Base-by-base conservation (phyloP, 1,140 invertebrate genomes). In the Hypsibius dujardini region DNA sequence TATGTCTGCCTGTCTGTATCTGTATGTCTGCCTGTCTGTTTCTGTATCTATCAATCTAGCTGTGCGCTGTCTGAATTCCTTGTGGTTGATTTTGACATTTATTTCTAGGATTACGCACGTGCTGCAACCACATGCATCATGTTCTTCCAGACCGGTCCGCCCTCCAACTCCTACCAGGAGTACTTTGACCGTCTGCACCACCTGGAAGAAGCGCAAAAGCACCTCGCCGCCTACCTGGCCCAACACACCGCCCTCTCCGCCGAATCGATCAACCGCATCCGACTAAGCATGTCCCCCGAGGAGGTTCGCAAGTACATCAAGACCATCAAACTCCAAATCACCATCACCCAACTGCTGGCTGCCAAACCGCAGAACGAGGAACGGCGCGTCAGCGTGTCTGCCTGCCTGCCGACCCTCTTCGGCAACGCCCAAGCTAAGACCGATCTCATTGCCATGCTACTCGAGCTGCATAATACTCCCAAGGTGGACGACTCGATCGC, bases 111-210 rank as follows among this genome's bases (percentile, higher is more conserved):
- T 67, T 67, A 15, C 45, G 7, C 45, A 3, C 12, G 62, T 15
- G 62, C 62, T 7, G 62, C 62, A 67, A 45, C 62, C 3, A 67
- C 62, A 12, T 67, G 62, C 62, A 42, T 67, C 12, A 67, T 15
- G 7, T 42, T 67, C 42, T 67, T 67, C 42, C 62, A 67, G 42
- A 15, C 12, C 3, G 12, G 12, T 7, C 42, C 62, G 3, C 3
- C 62, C 7, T 7, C 62, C 12, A 12, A 42, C n/a, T 56, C 50
- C 12, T 42, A 67, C 62, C 62, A 67, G 45, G 62, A 15, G 7
- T 67, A 67, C 42, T 42, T 15, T 42, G 42, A 42, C 45, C 62
- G 62, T 7, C 7, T 67, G 7, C 7, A 67, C 3, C 45, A 14
- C 42, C 42, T 67, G 7, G 62, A 67, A 67, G 7, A 67, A 14